phyloP scores from a whole-genome alignment of 2,888 invertebrate genomes.

The Blastobasis lacticolella region DNA sequence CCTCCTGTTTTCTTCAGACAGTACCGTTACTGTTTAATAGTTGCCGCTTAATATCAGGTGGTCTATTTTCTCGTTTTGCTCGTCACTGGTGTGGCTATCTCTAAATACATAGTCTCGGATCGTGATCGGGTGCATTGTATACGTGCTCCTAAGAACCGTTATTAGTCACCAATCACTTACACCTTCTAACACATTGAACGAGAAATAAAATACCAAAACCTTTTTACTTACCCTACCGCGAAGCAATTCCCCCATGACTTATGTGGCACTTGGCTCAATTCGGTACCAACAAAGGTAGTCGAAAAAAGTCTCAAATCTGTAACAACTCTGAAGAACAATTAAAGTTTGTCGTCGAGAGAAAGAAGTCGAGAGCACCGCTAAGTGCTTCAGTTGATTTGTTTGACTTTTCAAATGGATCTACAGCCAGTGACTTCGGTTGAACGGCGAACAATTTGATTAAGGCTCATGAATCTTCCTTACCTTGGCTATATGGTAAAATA shows the following conservation, averaged over 20 bases:
- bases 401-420: constrained; percentile 42
- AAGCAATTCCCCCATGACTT: background rate
- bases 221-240: too few relatives aligned
- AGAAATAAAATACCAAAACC: too few relatives aligned
- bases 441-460: constrained; percentile 24
- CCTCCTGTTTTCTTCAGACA: too few relatives aligned
- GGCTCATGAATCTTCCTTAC: constrained; percentile 6
- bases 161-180: too few relatives aligned
- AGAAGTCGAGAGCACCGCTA: constrained; percentile 32
- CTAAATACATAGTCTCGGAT: too few relatives aligned
- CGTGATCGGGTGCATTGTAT: too few relatives aligned
- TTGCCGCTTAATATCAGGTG: too few relatives aligned
- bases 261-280: constrained; percentile 2
- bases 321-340: constrained; percentile 47
- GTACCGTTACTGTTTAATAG: too few relatives aligned
- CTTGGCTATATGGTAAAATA: background rate
- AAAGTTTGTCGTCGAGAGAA: constrained; percentile 42
- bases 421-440: constrained; percentile 21
- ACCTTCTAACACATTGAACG: too few relatives aligned
- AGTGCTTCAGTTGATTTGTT: constrained; percentile 59
- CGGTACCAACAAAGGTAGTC: constrained; percentile 8
- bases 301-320: constrained; percentile 20
- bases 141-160: too few relatives aligned
- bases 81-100: too few relatives aligned
- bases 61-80: too few relatives aligned